These are phyloP conservation scores for Diplodus puntazzo DNA, from an alignment of 2,797 vertebrate species.

Conservation along the genomic window DNA sequence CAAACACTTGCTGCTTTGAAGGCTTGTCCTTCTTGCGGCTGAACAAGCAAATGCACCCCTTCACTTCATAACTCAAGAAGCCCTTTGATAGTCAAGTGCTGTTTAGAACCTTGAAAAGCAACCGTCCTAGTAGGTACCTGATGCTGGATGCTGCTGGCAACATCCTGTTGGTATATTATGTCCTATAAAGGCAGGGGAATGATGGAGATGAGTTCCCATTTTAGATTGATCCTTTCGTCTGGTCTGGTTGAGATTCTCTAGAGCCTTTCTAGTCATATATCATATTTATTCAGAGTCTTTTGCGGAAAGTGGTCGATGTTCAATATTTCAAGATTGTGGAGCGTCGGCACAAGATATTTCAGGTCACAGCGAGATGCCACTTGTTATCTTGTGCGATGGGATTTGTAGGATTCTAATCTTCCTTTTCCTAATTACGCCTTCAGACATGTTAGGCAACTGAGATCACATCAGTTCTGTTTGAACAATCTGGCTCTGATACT, in stretches of 20 bases:
- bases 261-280: no score
- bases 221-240: no score
- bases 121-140: neutral
- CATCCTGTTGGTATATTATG: neutral
- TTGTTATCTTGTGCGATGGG: neutral
- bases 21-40: neutral
- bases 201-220: neutral
- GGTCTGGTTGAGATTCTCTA: no score
- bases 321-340: neutral
- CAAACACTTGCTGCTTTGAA: neutral
- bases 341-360: neutral
- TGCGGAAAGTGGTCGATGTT: neutral
- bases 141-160: neutral
- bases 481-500: neutral
- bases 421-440: constrained; percentile 9
- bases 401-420: neutral
- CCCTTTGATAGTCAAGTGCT: neutral
- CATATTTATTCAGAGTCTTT: no score
- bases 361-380: neutral
- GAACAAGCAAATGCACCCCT: neutral
- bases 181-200: neutral
- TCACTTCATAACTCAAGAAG: neutral
- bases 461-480: constrained; percentile 13
- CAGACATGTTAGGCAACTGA: constrained; percentile 8
- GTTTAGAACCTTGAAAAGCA: neutral